These are phyloP conservation scores for Eira barbara DNA, from an alignment of 2,113 vertebrate genomes.

Conservation along the genomic window DNA sequence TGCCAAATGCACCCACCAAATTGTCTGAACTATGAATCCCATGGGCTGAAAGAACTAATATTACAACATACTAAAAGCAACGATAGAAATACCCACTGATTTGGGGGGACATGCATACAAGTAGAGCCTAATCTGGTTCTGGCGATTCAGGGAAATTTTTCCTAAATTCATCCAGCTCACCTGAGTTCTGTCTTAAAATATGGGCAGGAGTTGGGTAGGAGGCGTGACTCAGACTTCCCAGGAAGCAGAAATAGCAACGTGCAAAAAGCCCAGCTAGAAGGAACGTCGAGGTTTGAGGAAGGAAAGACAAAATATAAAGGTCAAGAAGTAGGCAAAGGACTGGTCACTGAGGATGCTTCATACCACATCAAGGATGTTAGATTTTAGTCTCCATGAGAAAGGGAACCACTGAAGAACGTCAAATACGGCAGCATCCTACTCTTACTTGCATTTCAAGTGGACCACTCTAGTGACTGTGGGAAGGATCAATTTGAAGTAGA, in stretches of 20 bases:
- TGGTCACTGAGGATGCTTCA: neutral
- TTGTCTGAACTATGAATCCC: neutral
- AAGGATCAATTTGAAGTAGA: constrained; percentile 7
- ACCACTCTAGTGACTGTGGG: neutral
- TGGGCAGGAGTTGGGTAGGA: neutral
- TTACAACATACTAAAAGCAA: neutral
- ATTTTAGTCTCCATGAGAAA: neutral
- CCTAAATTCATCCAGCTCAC: neutral
- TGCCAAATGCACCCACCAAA: neutral
- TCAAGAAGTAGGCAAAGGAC: neutral
- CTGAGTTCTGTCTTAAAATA: constrained; percentile 9
- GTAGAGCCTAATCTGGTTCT: neutral
- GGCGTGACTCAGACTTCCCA: neutral
- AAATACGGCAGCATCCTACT: neutral
- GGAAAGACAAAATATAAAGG: neutral
- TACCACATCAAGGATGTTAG: neutral
- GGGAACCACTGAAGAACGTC: neutral
- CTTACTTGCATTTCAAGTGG: neutral
- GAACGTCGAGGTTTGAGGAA: neutral
- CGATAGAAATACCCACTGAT: neutral
- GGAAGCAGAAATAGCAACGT: neutral
- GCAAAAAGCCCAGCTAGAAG: neutral
- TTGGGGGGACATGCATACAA: neutral
- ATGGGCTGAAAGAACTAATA: neutral
- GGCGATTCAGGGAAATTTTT: neutral